A percentile compares a stretch with the other conserved stretches of the same genome.
Conservation (phyloP, 1,140 invertebrate genomes). For the Sarcophaga bullata region DNA sequence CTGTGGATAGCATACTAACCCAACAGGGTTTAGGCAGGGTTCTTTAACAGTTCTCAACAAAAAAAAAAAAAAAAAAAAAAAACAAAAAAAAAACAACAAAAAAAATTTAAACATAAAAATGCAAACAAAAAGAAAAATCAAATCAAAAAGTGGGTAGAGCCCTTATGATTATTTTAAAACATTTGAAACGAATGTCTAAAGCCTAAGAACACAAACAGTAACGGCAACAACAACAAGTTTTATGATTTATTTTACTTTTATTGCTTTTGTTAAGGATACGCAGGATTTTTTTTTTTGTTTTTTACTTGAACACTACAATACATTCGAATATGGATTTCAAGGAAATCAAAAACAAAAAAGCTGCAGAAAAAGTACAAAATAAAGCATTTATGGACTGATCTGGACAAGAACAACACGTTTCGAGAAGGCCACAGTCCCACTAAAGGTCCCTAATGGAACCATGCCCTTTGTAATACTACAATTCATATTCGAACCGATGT, state of each 20-base stretch:
- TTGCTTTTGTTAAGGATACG: constrained; percentile 6
- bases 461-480: too few species aligned
- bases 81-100: too few species aligned
- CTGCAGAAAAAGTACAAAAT: too few species aligned
- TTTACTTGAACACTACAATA: neutral
- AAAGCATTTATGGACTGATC: too few species aligned
- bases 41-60: neutral
- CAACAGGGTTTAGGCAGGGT: constrained; percentile 31
- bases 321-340: neutral
- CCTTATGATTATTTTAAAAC: constrained; percentile 40
- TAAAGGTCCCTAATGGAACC: too few species aligned
- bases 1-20: constrained; percentile 32
- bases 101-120: too few species aligned
- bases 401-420: too few species aligned
- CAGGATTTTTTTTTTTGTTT: too few species aligned
- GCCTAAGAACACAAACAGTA: too few species aligned
- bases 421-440: neutral
- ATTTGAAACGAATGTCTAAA: neutral
- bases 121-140: too few species aligned
- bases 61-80: neutral
- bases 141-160: constrained; percentile 21
- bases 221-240: neutral
- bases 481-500: too few species aligned
- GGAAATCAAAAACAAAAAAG: neutral
- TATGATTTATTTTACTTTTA: constrained; percentile 28